phyloP scores from a whole-genome alignment of 2,888 invertebrate species.

The Noctuana brunneofusca region DNA sequence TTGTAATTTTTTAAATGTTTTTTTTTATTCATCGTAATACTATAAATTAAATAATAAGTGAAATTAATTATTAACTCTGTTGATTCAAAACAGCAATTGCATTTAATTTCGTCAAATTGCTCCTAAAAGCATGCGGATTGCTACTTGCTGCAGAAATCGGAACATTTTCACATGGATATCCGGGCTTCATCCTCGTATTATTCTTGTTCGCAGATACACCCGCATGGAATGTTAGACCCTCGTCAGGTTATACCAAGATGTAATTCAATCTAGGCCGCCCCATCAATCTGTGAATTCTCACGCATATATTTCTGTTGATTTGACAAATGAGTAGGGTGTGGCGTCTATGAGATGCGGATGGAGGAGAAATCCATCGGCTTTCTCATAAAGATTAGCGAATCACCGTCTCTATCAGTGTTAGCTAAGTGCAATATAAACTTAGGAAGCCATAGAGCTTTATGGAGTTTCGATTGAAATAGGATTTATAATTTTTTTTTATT shows the following conservation, averaged over 20 bases:
- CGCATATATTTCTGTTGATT: constrained; percentile 83
- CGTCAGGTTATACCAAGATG: constrained; percentile 78
- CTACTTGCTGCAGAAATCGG: constrained; percentile 38
- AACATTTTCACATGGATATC: constrained; percentile 54
- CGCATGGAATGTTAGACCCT: constrained; percentile 77
- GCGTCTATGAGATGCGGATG: constrained; percentile 57
- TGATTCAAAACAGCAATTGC: neutral
- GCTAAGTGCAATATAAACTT: neutral
- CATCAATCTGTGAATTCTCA: constrained; percentile 81
- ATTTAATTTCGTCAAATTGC: neutral
- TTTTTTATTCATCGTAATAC: too few relatives aligned
- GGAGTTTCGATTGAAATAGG: too few relatives aligned
- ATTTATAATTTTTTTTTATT: too few relatives aligned
- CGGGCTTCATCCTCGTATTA: constrained; percentile 66
- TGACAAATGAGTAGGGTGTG: constrained; percentile 82
- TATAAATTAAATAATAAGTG: too few relatives aligned
- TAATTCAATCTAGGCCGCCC: constrained; percentile 81
- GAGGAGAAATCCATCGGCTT: constrained; percentile 49
- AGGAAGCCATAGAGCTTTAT: neutral
- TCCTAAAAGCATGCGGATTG: neutral
- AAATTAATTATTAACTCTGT: neutral
- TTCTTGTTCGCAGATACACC: constrained; percentile 66
- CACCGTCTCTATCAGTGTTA: constrained; percentile 20
- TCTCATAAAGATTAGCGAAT: constrained; percentile 32
- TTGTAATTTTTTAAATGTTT: too few relatives aligned